Evolutionary conservation across 2,888 invertebrate genomes (phyloP).

Genomic region (Fragum whitleyi): DNA sequence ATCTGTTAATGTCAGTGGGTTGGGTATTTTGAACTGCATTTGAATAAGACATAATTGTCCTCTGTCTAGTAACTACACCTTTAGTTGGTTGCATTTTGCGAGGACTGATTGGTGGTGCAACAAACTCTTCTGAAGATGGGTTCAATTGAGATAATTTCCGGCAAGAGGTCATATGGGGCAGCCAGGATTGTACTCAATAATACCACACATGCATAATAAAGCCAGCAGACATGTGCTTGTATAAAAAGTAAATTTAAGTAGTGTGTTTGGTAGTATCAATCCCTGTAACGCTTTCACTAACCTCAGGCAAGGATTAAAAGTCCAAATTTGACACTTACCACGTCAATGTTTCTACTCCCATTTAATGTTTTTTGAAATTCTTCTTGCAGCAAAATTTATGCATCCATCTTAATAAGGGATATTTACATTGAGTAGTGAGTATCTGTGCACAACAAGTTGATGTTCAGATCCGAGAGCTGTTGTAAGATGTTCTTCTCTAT

Average conservation of each 20-base stretch:
- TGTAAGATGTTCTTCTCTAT: constrained; percentile 47
- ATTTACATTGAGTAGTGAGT: constrained; percentile 47
- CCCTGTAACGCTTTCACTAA: background rate
- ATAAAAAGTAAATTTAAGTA: background rate
- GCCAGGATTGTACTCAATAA: background rate
- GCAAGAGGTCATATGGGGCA: background rate
- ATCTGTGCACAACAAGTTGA: constrained; percentile 55
- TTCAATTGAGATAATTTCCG: too few relatives aligned
- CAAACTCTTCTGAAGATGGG: too few relatives aligned
- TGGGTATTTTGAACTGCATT: too few relatives aligned
- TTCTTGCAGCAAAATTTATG: too few relatives aligned
- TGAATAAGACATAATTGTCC: too few relatives aligned
- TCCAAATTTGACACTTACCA: background rate
- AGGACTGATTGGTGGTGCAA: too few relatives aligned
- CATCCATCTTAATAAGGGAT: too few relatives aligned
- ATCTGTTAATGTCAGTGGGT: too few relatives aligned
- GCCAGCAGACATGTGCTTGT: background rate
- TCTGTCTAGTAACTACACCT: too few relatives aligned
- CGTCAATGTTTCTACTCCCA: too few relatives aligned
- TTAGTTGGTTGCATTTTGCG: too few relatives aligned
- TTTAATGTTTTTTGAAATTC: too few relatives aligned
- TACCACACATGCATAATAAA: background rate
- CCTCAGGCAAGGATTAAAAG: background rate
- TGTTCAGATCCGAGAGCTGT: constrained; percentile 71
- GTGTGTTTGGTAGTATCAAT: background rate